Conservation (phyloP, 2,888 invertebrate species). For the Onchidella celtica region DNA sequence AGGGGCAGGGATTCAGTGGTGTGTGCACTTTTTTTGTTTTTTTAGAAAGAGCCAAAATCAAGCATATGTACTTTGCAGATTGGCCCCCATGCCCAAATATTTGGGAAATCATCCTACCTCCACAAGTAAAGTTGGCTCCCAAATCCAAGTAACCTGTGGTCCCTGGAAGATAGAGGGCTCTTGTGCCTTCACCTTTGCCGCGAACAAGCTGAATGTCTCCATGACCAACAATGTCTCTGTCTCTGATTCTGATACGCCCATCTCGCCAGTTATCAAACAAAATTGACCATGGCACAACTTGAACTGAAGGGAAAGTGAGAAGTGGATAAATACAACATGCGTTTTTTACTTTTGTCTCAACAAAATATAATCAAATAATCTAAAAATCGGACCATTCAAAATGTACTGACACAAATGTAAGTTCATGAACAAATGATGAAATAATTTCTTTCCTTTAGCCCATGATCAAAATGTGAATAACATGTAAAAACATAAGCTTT, state of each 20-base stretch:
- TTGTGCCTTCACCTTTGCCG: slow-evolving; percentile 55
- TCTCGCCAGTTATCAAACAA: slow-evolving; percentile 51
- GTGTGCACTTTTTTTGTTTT: too few relatives aligned
- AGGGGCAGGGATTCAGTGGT: too few relatives aligned
- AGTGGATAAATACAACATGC: neutral
- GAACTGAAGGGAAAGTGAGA: slow-evolving; percentile 49
- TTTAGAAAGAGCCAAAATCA: too few relatives aligned
- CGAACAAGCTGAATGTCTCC: slow-evolving; percentile 58
- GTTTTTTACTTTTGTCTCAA: neutral
- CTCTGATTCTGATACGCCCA: slow-evolving; percentile 51
- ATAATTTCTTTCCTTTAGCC: too few relatives aligned
- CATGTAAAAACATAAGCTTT: too few relatives aligned
- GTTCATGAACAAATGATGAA: too few relatives aligned
- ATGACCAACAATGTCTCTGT: slow-evolving; percentile 61
- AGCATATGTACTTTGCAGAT: too few relatives aligned
- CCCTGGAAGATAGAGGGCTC: slow-evolving; percentile 69
- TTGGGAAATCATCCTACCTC: slow-evolving; percentile 66
- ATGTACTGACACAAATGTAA: too few relatives aligned
- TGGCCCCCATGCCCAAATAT: too few relatives aligned
- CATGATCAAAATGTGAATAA: too few relatives aligned
- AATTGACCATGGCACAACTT: slow-evolving; percentile 44
- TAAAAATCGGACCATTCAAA: too few relatives aligned
- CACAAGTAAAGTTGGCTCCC: slow-evolving; percentile 73
- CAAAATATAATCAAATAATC: neutral
- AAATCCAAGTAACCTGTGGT: slow-evolving; percentile 74